Evolutionary conservation across 2,888 invertebrate genomes (phyloP).

Genomic region (Platynereis dumerilii): DNA sequence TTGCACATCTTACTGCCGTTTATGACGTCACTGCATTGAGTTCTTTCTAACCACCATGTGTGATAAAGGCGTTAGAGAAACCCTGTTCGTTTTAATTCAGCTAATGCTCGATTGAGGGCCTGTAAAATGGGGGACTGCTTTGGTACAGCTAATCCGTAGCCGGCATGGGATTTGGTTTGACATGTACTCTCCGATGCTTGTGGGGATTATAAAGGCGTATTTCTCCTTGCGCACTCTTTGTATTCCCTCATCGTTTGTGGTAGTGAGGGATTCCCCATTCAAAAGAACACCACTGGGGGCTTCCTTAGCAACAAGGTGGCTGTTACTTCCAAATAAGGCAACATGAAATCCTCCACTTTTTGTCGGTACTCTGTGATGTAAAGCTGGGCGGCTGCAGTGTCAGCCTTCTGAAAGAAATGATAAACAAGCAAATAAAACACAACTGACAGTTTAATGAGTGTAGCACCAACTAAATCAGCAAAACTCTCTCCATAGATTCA

Average conservation of each 20-base stretch:
- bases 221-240: slow-evolving; percentile 29
- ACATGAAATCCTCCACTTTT: no score
- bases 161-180: slow-evolving; percentile 27
- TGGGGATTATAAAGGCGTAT: slow-evolving; percentile 33
- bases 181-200: no score
- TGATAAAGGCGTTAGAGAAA: slow-evolving; percentile 21
- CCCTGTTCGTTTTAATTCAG: slow-evolving; percentile 15
- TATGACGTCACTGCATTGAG: slow-evolving; percentile 15
- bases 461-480: no score
- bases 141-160: slow-evolving; percentile 26
- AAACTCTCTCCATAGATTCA: no score
- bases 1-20: slow-evolving; percentile 17
- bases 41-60: no score
- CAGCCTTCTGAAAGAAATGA: no score
- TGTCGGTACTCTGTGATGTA: no score
- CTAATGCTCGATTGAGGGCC: slow-evolving; percentile 24
- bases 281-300: slow-evolving; percentile 13
- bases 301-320: slow-evolving; percentile 29
- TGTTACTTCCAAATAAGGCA: slow-evolving; percentile 25
- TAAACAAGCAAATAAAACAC: no score
- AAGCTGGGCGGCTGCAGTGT: no score
- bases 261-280: slow-evolving; percentile 12
- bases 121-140: slow-evolving; percentile 21
- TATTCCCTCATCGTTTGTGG: slow-evolving; percentile 32
- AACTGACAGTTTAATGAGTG: no score